Conservation (phyloP, 2,113 vertebrate species). For the Sisor rabdophorus region DNA sequence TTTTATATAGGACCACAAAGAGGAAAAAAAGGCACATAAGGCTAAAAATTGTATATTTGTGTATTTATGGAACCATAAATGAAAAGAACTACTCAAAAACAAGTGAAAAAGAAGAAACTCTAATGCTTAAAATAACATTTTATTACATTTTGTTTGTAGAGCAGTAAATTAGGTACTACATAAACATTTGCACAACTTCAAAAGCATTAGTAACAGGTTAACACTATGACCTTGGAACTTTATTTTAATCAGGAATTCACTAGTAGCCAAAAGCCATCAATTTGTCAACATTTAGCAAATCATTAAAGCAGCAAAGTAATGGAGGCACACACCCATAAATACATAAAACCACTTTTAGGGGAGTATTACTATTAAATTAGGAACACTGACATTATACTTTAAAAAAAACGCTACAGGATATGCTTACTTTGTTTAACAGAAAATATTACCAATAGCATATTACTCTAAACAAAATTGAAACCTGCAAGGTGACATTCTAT, state of each 20-base stretch:
- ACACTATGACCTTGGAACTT: not conserved
- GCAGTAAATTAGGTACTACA: not conserved
- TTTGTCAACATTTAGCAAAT: not conserved
- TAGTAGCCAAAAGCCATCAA: not conserved
- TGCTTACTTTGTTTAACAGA: not conserved
- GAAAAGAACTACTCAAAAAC: not conserved
- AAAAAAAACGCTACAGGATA: not conserved
- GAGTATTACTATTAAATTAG: not conserved
- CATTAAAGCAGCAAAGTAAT: not conserved
- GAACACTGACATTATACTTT: not conserved
- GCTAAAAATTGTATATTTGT: too few species aligned
- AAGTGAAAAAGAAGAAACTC: not conserved
- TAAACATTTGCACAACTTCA: not conserved
- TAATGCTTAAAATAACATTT: not conserved
- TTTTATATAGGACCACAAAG: not conserved
- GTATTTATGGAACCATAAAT: not conserved
- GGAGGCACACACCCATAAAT: not conserved
- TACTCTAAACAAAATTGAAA: not conserved
- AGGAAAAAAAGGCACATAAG: too few species aligned
- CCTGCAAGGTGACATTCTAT: not conserved
- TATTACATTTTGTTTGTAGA: not conserved
- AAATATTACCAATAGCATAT: not conserved
- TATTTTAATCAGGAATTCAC: conserved; percentile 1
- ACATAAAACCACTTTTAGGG: not conserved
- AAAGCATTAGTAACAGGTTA: not conserved